Evolutionary conservation across 2,888 invertebrate genomes (phyloP), one percentile per base, ranked within the genome.

Genomic region (Lepas anatifera): DNA sequence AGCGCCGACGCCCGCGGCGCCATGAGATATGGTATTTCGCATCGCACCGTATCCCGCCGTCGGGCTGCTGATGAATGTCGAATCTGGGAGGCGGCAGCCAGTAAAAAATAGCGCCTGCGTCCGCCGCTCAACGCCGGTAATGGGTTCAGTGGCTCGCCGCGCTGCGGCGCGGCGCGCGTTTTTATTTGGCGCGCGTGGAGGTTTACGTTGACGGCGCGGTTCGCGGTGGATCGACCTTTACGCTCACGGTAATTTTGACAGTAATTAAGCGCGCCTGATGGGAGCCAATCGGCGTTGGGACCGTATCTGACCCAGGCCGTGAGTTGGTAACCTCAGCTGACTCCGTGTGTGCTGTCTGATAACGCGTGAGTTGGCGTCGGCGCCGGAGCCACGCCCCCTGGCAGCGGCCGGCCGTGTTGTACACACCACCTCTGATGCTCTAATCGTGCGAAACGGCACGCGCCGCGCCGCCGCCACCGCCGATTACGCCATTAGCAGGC

Each of bases 11-110:
- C 58, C 58, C 58, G 22, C 35, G 58, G 10, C 25, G 18, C 32
- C 25, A 58, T 58, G 58, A 58, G 58, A 25, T 58, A 58, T 58
- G 58, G 58, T 58, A 58, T 58, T 58, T 58, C 58, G 58, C 58
- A 35, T 58, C 58, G 18, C 35, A 35, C 35, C 58, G 50, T 3
- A 13, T 32, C 32, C 58, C 32, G 22, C 8, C 58, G 8, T 4
- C 35, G 8, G 52, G 29, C 32, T 2, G 16, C 35, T 58, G 58
- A 58, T 58, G 58, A 58, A 58, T 58, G 58, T 58, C 58, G 58
- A 58, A 35, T 58, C 58, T 22, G 58, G 32, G 58, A 27, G 11
- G 27, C 50, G 32, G 32, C 58, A 58, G 35, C 35, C 32, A 29
- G 58, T 32, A 58, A 32, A 48, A 58, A 32, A 58, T 58, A 58